A percentile compares a stretch with the other conserved stretches of the same genome.
These are phyloP conservation scores for Myiozetetes cayanensis DNA, from an alignment of 2,113 vertebrate species.

Conservation along the genomic window DNA sequence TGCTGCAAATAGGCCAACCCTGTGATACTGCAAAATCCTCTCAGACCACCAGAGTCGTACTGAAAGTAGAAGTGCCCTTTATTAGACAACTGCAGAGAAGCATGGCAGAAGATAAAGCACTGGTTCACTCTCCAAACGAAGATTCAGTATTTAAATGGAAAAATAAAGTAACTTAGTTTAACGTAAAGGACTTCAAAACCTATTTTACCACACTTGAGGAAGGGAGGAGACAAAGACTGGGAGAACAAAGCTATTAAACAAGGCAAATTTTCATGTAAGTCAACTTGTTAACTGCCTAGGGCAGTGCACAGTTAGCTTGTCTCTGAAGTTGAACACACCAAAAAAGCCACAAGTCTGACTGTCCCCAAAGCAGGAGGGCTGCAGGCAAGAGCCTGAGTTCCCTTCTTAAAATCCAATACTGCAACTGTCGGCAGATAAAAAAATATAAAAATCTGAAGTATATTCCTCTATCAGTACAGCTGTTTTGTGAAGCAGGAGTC, in stretches of 20 bases:
- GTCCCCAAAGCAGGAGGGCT: neutral
- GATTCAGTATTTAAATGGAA: neutral
- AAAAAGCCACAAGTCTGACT: neutral
- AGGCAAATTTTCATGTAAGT: neutral
- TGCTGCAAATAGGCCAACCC: neutral
- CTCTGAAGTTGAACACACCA: rapidly evolving
- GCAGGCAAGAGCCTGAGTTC: neutral
- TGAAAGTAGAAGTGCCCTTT: neutral
- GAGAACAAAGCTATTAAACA: neutral
- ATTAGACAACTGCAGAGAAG: neutral
- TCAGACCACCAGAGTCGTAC: neutral
- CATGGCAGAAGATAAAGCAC: neutral
- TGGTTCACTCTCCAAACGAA: neutral
- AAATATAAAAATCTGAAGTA: neutral
- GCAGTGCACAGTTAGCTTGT: neutral
- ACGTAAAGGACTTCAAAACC: neutral
- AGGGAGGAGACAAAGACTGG: neutral
- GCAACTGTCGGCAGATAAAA: neutral
- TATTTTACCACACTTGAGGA: neutral
- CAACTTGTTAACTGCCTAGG: neutral
- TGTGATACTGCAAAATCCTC: neutral
- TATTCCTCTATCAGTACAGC: neutral
- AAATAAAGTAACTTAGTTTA: neutral
- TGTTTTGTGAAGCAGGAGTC: neutral
- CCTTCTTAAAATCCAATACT: neutral